Evolutionary conservation across 1,140 invertebrate species (phyloP).

Genomic region (Papilio machaon): DNA sequence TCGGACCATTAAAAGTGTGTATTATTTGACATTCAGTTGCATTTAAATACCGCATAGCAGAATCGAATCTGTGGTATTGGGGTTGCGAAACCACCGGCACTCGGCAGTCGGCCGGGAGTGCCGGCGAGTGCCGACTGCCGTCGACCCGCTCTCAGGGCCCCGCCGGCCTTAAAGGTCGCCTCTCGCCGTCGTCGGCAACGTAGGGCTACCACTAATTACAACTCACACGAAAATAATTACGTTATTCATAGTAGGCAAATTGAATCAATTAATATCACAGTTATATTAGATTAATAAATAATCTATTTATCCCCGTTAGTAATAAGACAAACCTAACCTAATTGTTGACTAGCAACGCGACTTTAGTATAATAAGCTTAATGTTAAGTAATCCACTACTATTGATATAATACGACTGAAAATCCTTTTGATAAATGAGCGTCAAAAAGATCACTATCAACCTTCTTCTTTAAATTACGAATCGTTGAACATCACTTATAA

Average conservation of each 20-base stretch:
- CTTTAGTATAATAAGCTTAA: too few species aligned
- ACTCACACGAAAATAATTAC: not conserved
- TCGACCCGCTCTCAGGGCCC: slow-evolving; percentile 35
- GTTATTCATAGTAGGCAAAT: not conserved
- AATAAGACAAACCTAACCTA: too few species aligned
- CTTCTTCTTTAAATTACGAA: too few species aligned
- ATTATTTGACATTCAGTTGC: slow-evolving; percentile 12
- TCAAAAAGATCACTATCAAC: too few species aligned
- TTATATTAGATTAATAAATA: too few species aligned
- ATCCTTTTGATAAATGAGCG: too few species aligned
- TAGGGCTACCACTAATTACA: slow-evolving; percentile 15
- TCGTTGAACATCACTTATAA: too few species aligned
- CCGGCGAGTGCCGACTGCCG: slow-evolving; percentile 1
- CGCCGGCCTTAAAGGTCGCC: slow-evolving; percentile 38
- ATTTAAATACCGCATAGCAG: slow-evolving; percentile 32
- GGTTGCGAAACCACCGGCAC: slow-evolving; percentile 30
- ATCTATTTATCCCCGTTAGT: too few species aligned
- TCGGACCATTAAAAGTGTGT: too few species aligned
- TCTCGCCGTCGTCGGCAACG: slow-evolving; percentile 18
- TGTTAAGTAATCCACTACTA: too few species aligned
- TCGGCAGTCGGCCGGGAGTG: slow-evolving; percentile 25
- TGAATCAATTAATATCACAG: not conserved
- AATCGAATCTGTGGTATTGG: slow-evolving; percentile 26
- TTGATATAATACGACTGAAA: too few species aligned
- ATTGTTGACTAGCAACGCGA: too few species aligned